Conservation (phyloP, 2,888 invertebrate genomes). For the Eupithecia pulchellata region DNA sequence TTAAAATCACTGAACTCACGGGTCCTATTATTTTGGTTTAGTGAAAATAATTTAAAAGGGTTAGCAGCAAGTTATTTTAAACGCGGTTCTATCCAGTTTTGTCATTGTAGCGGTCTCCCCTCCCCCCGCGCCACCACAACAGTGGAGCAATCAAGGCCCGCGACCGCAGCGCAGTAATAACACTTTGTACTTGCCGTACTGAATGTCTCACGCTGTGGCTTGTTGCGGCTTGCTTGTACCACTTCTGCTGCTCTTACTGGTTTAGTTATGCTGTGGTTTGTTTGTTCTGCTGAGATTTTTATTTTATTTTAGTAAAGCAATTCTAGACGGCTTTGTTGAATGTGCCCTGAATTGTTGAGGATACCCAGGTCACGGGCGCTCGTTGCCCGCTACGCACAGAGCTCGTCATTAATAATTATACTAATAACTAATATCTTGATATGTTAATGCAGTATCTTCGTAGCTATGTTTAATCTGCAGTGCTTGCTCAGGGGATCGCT, state of each 20-base stretch:
- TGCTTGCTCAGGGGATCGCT: background rate
- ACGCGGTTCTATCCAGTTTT: background rate
- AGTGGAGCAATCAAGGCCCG: slow-evolving; percentile 30
- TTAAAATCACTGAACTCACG: background rate
- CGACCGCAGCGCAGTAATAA: slow-evolving; percentile 33
- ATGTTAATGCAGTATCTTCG: background rate
- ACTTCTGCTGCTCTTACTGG: background rate
- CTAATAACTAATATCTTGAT: too few relatives aligned
- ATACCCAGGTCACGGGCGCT: too few relatives aligned
- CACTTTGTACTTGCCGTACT: slow-evolving; percentile 22
- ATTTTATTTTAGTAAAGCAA: too few relatives aligned
- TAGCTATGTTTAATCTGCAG: background rate
- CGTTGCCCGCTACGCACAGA: too few relatives aligned
- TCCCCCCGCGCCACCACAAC: slow-evolving; percentile 16
- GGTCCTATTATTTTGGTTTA: background rate
- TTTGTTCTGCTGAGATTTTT: background rate
- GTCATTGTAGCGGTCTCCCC: background rate
- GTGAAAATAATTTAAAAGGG: background rate
- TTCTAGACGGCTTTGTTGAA: too few relatives aligned
- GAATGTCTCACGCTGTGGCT: slow-evolving; percentile 16
- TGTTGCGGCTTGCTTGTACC: background rate
- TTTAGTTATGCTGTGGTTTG: slow-evolving; percentile 4
- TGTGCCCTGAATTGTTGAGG: too few relatives aligned
- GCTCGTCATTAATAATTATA: too few relatives aligned
- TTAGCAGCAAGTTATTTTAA: background rate